phyloP scores from a whole-genome alignment of 92 coral and sea anemone species.

The Umimayanthus kanabou region DNA sequence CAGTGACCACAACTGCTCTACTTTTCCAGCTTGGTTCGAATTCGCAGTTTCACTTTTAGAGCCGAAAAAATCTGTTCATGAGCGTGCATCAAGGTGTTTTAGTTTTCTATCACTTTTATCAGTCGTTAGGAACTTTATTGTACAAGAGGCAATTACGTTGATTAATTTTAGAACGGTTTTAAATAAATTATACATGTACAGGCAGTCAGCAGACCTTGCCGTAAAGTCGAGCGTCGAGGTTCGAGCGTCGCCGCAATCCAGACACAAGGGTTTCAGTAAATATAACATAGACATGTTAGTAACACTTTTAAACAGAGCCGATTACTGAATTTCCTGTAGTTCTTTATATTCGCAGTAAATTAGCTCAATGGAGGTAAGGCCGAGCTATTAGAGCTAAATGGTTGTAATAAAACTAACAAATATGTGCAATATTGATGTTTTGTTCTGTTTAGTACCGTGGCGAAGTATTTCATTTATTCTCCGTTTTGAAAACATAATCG shows the following conservation, averaged over 20 bases:
- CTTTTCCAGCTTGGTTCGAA: no score
- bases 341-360: conserved; percentile 5
- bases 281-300: neutral
- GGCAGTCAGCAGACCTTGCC: neutral
- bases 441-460: neutral
- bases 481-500: neutral
- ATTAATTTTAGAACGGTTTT: neutral
- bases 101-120: neutral
- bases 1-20: no score
- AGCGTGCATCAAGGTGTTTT: neutral
- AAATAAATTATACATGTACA: neutral
- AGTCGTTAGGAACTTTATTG: neutral
- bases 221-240: neutral
- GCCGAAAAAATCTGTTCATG: neutral
- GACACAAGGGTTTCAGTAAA: neutral
- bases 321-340: neutral
- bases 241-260: neutral
- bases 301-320: neutral
- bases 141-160: neutral
- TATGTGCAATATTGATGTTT: conserved; percentile 14
- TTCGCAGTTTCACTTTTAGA: neutral
- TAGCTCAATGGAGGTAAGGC: conserved; percentile 3
- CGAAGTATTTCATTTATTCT: neutral
- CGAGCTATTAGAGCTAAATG: neutral
- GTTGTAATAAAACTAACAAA: neutral